A percentile compares a stretch with the other conserved stretches of the same genome.
phyloP scores from a whole-genome alignment of 1,140 invertebrate species.

The Chelonus insularis region DNA sequence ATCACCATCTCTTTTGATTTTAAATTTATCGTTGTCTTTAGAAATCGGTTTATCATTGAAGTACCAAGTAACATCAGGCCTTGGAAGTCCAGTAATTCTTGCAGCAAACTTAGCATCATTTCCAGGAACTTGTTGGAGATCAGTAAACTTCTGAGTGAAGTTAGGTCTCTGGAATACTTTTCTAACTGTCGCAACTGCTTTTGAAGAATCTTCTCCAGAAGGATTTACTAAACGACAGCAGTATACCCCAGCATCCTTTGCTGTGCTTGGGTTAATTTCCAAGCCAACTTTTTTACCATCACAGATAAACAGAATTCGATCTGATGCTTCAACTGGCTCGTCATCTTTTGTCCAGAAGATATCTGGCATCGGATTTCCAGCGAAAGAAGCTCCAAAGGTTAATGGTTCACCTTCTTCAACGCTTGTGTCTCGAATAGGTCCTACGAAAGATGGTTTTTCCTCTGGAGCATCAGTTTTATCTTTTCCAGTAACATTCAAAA shows the following conservation, averaged over 20 bases:
- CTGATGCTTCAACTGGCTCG: conserved; percentile 65
- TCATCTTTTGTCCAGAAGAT: conserved; percentile 84
- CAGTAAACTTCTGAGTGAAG: conserved; percentile 82
- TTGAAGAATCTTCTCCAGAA: conserved; percentile 70
- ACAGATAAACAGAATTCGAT: conserved; percentile 72
- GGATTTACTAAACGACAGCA: conserved; percentile 74
- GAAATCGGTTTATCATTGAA: conserved; percentile 72
- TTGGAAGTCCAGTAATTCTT: conserved; percentile 81
- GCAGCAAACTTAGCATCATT: conserved; percentile 82
- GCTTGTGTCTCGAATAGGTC: conserved; percentile 71
- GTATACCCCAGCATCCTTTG: conserved; percentile 79
- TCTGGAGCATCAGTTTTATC: conserved; percentile 66
- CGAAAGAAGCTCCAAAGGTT: conserved; percentile 68
- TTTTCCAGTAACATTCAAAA: conserved; percentile 68
- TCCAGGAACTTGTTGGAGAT: conserved; percentile 79
- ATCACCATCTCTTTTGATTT: conserved; percentile 78
- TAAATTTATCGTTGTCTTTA: conserved; percentile 71
- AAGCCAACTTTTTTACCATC: conserved; percentile 81
- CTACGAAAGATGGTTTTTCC: conserved; percentile 75
- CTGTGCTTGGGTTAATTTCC: conserved; percentile 71
- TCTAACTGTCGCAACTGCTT: conserved; percentile 72
- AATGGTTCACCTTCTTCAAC: conserved; percentile 78
- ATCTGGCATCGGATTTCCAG: conserved; percentile 86
- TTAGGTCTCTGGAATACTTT: conserved; percentile 79
- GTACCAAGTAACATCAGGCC: conserved; percentile 85